Percentiles rank a stretch among this genome's conserved stretches.
These are phyloP conservation scores for Drosophila ezoana DNA, from an alignment of 2,888 invertebrate genomes.

Conservation along the genomic window DNA sequence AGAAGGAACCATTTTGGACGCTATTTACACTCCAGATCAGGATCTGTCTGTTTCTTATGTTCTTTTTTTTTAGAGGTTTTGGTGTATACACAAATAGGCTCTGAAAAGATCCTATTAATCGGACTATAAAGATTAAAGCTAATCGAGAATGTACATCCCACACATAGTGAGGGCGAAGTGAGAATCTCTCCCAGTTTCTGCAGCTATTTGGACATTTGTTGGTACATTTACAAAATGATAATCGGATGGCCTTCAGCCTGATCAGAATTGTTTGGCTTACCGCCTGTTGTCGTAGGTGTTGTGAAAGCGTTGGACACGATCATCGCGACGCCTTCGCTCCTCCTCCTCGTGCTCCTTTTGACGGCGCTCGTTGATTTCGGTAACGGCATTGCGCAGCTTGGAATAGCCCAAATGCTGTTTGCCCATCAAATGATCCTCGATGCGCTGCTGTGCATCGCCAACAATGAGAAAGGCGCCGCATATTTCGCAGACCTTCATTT, in stretches of 20 bases:
- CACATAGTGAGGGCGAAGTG: too few relatives aligned
- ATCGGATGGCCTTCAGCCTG: not conserved
- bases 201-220: too few relatives aligned
- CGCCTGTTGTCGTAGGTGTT: conserved; percentile 66
- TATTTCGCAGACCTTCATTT: conserved; percentile 99
- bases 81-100: too few relatives aligned
- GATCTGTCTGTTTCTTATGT: too few relatives aligned
- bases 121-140: too few relatives aligned
- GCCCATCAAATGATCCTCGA: conserved; percentile 99
- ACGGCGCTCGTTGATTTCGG: conserved; percentile 88
- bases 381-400: conserved; percentile 89
- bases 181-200: too few relatives aligned
- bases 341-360: conserved; percentile 88
- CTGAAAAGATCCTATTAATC: too few relatives aligned
- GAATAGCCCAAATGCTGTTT: conserved; percentile 98
- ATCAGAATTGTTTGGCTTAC: conserved; percentile 40
- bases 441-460: conserved; percentile 98
- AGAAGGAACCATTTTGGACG: too few relatives aligned
- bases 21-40: too few relatives aligned
- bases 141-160: too few relatives aligned
- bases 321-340: conserved; percentile 82
- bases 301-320: conserved; percentile 73
- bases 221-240: too few relatives aligned
- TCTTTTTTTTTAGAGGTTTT: too few relatives aligned
- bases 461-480: conserved; percentile 99